Percentiles rank a stretch among this genome's conserved stretches.
Evolutionary conservation across 64 coral and sea anemone species (phyloP).

Genomic region (Trachythela sp.): DNA sequence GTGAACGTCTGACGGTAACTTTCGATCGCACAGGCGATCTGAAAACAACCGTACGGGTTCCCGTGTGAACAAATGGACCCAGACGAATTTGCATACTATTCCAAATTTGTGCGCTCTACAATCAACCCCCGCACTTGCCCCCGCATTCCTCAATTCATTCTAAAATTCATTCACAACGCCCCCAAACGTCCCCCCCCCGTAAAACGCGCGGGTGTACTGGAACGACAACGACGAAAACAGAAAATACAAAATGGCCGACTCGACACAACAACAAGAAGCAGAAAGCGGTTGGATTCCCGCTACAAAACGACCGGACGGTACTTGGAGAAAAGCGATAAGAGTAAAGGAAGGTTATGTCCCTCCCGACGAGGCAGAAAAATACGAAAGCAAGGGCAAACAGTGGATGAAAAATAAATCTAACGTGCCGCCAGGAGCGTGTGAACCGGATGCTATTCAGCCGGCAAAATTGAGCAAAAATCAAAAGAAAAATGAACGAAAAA

Average conservation of each 20-base stretch:
- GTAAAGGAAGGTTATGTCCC: constrained; percentile 97
- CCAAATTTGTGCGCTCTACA: too few species aligned
- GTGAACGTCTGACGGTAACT: too few species aligned
- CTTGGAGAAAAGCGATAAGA: constrained; percentile 84
- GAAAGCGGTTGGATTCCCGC: constrained; percentile 77
- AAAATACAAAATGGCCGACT: constrained; percentile 79
- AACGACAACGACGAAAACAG: neutral
- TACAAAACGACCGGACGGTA: constrained; percentile 81
- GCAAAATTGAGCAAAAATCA: constrained; percentile 63
- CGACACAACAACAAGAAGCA: neutral
- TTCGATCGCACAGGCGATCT: too few species aligned
- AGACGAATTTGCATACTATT: too few species aligned
- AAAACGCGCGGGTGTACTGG: neutral
- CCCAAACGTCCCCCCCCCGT: too few species aligned
- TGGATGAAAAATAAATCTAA: constrained; percentile 64
- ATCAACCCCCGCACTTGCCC: too few species aligned
- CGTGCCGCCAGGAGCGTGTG: constrained; percentile 63
- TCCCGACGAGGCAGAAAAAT: constrained; percentile 91
- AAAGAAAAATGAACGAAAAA: constrained; percentile 57
- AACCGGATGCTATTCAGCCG: constrained; percentile 33
- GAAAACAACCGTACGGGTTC: too few species aligned
- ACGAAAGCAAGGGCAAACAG: constrained; percentile 96
- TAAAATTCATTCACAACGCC: too few species aligned
- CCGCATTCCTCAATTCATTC: too few species aligned
- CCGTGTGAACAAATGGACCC: too few species aligned